These are phyloP conservation scores for Mactra quadrangularis DNA, from an alignment of 1,140 invertebrate genomes.

Conservation along the genomic window DNA sequence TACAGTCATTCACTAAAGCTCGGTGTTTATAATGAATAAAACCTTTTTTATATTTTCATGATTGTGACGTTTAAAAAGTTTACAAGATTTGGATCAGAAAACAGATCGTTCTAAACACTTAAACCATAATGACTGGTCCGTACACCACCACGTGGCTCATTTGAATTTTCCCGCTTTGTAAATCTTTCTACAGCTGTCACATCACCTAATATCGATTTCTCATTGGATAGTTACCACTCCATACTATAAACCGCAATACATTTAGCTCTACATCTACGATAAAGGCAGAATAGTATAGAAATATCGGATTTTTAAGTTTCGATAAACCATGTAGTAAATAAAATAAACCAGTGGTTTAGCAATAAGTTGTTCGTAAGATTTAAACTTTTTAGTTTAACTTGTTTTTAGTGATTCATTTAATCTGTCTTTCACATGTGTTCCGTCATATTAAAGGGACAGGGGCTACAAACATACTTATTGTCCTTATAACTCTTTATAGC, in stretches of 20 bases:
- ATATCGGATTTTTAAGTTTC: background rate
- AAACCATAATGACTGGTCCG: too few relatives aligned
- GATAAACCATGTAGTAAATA: background rate
- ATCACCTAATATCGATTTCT: background rate
- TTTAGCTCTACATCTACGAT: background rate
- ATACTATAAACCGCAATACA: background rate
- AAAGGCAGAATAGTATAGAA: background rate
- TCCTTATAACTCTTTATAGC: too few relatives aligned
- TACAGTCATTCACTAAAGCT: background rate
- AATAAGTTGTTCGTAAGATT: background rate
- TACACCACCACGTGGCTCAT: background rate
- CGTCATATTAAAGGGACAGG: too few relatives aligned
- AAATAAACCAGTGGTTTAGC: background rate
- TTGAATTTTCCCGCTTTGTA: slow-evolving; percentile 7
- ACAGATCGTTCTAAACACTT: too few relatives aligned
- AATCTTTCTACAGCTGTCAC: background rate
- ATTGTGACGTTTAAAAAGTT: too few relatives aligned
- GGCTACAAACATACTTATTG: too few relatives aligned
- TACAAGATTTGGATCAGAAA: too few relatives aligned
- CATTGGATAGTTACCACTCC: background rate
- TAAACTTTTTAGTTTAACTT: too few relatives aligned
- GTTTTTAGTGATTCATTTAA: too few relatives aligned
- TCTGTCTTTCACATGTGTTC: too few relatives aligned
- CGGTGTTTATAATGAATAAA: too few relatives aligned
- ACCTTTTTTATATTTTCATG: too few relatives aligned